Base-by-base conservation (phyloP, 2,888 invertebrate genomes). In the Pteria penguin region DNA sequence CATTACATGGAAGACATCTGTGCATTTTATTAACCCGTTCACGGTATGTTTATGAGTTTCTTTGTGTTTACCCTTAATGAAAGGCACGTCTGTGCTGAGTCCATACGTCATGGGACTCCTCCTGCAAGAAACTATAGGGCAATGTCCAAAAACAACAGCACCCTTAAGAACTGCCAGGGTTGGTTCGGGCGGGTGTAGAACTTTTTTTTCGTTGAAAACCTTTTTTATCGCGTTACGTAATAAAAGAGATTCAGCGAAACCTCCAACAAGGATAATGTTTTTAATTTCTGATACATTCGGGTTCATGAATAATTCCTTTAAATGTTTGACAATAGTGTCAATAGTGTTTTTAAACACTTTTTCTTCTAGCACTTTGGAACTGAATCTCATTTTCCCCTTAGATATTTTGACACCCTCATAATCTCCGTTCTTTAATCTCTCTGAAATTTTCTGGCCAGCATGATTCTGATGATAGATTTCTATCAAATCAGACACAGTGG, bases 61-160 rank as follows among this genome's bases (percentile, higher is more conserved):
- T 1, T 68, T 69, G 31, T 82, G 78, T 11, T 63, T 32, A 14
- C 62, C 68, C 27, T 68, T 63, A 60, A 79, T 72, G 57, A 71
- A 80, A 31, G 73, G 73, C 5, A 73, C 74, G 5, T 76, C 66
- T 26, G 61, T 61, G 14, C 76, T 69, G 4, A 82, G 60, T 8
- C 82, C 82, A 26, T 81, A 83, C 22, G 81, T 77, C n/a, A 33
- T 72, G 5, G 80, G 78, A 22, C 76, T 74, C 29, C 71, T 61
- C 24, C 83, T 72, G 14, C 73, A 73, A 2, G 76, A 58, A 31
- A 83, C 80, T 31, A 57, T 57, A 26, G 77, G 71, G 29, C 75
- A 54, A 24, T 81, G 80, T 18, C 83, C 83, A 66, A 79, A 83
- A 45, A 83, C 72, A 11, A 83, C 83, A 4, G 83, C 83, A 36